These are phyloP conservation scores for Notechis scutatus DNA, from an alignment of 2,113 vertebrate genomes.

Conservation along the genomic window DNA sequence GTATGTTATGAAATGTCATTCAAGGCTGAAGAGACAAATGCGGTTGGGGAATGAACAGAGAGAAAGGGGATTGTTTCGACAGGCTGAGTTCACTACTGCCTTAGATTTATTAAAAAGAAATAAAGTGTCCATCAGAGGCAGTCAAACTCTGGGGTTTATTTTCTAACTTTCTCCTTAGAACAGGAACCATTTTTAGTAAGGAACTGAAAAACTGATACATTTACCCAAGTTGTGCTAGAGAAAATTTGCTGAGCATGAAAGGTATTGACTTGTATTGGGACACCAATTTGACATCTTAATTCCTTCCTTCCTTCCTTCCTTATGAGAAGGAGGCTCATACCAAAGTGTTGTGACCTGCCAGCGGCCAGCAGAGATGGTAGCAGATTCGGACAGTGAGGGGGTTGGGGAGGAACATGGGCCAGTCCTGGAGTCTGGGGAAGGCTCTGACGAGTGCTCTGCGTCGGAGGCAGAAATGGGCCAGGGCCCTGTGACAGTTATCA, in stretches of 20 bases:
- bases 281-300: constrained; percentile 30
- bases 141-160: background rate
- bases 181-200: background rate
- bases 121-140: constrained; percentile 4
- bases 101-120: constrained; percentile 15
- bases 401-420: no score
- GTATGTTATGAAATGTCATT: constrained; percentile 48
- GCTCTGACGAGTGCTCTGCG: no score
- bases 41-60: constrained; percentile 12
- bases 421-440: no score
- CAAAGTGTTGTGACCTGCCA: background rate
- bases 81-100: background rate
- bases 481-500: no score
- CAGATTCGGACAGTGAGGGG: no score
- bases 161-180: constrained; percentile 1
- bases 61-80: constrained; percentile 16
- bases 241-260: constrained; percentile 21
- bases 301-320: background rate
- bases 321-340: no score
- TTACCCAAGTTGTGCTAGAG: constrained; percentile 23
- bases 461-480: no score
- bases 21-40: constrained; percentile 49
- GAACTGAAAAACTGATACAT: constrained; percentile 5
- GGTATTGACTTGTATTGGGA: constrained; percentile 30
- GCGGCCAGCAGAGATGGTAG: no score